Base-by-base conservation (phyloP, 2,113 vertebrate genomes). In the Conger conger region DNA sequence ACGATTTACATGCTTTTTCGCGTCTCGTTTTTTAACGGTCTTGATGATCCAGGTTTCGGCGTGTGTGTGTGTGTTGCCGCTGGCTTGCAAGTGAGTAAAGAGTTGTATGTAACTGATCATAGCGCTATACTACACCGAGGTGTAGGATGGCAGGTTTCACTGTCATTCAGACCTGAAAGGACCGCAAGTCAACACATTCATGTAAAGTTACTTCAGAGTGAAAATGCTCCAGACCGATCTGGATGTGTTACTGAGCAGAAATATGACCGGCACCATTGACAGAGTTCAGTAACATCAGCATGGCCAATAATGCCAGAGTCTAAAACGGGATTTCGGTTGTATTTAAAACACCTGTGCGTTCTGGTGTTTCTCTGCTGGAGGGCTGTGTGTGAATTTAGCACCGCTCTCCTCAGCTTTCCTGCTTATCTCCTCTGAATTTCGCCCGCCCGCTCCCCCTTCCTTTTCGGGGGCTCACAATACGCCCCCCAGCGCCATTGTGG, bases 1-100 rank as follows among this genome's bases (percentile, higher is more conserved):
- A 96, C 97, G 97, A 99, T 99, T 99, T 99, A 91, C 93, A 60
- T 77, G 83, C 76, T 84, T 84, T 79, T 94, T 93, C 93, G 91
- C 92, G 88, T 91, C 88, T 42, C 45, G 77, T 84, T 84, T 84
- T 84, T 79, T 63, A 13, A 42, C 27, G 68, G 68, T 73, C 68
- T 33, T 9, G 6, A 33, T 73, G n/a, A n/a, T 73, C 68, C 68
- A 33, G 77, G 50, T 84, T 37, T 84, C 16, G 0, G 15, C 11
- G 68, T 9, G 57, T 63, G 11, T 7, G 8, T 4, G 4, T 38
- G 36, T 38, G 37, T 60, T 53, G 27, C 20, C 1, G 80, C 42
- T 15, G 42, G 45, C 90, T 90, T 92, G 93, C 90, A 88, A 87
- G 85, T 91, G 89, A 88, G 91, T 90, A 92, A 93, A 92, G 93